A percentile compares a stretch with the other conserved stretches of the same genome.
Conservation (phyloP, 2,113 vertebrate species). For the Romanogobio albipinnatus region DNA sequence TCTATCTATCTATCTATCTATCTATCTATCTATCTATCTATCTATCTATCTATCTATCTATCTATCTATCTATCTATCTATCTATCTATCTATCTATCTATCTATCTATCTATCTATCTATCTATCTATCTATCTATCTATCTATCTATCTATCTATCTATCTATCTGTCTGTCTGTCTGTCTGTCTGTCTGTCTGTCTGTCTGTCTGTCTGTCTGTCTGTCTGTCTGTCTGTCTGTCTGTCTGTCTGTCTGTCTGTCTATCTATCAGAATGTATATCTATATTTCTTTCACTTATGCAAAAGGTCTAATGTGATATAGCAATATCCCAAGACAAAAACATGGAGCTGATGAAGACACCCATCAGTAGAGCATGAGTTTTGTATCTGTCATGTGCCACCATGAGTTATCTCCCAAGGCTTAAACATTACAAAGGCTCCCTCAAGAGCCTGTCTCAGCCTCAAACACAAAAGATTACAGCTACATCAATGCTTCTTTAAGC, state of each 20-base stretch:
- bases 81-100: neutral
- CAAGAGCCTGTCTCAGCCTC: neutral
- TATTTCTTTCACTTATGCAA: neutral
- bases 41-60: too few relatives aligned
- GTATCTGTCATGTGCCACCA: neutral
- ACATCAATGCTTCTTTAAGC: conserved; percentile 21
- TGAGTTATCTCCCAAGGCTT: conserved; percentile 20
- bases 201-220: too few relatives aligned
- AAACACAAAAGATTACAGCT: conserved; percentile 30
- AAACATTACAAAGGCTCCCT: conserved; percentile 20
- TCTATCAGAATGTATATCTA: too few relatives aligned
- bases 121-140: neutral
- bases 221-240: too few relatives aligned
- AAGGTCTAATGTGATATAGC: neutral
- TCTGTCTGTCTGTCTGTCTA: too few relatives aligned
- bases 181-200: too few relatives aligned
- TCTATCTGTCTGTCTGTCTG: neutral
- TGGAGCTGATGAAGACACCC: conserved; percentile 11
- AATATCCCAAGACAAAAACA: neutral
- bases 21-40: neutral
- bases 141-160: neutral
- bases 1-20: neutral
- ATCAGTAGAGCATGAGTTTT: neutral
- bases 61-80: neutral
- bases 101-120: neutral